phyloP scores from a whole-genome alignment of 2,888 invertebrate species.

The Acleris cristana region DNA sequence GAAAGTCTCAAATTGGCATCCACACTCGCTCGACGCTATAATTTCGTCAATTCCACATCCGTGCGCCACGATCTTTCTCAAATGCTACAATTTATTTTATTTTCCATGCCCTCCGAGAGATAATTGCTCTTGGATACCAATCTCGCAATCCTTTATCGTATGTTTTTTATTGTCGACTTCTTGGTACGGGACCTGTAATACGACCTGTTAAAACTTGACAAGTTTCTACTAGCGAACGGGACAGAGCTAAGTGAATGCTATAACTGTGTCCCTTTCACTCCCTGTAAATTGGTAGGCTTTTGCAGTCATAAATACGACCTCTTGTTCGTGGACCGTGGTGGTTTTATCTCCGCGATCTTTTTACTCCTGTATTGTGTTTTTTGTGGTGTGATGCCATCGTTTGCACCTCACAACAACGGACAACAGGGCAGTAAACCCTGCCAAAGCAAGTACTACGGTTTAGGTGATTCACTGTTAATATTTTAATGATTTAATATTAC shows the following conservation, averaged over 20 bases:
- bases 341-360: constrained; percentile 66
- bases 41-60: not conserved
- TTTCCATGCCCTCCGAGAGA: too few relatives aligned
- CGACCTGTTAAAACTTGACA: too few relatives aligned
- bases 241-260: too few relatives aligned
- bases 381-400: constrained; percentile 62
- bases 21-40: not conserved
- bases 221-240: too few relatives aligned
- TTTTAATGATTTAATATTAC: too few relatives aligned
- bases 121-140: too few relatives aligned
- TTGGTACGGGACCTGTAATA: constrained; percentile 35
- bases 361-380: constrained; percentile 62
- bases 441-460: not conserved
- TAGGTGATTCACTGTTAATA: too few relatives aligned
- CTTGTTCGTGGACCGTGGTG: constrained; percentile 56
- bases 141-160: not conserved
- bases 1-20: not conserved
- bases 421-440: constrained; percentile 24
- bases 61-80: constrained; percentile 4
- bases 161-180: constrained; percentile 18
- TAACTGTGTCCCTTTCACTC: too few relatives aligned
- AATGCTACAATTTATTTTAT: too few relatives aligned
- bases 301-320: too few relatives aligned
- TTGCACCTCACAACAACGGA: constrained; percentile 19
- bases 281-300: too few relatives aligned